These are phyloP conservation scores for Amazona guildingii DNA, from an alignment of 2,113 vertebrate genomes.

Conservation along the genomic window DNA sequence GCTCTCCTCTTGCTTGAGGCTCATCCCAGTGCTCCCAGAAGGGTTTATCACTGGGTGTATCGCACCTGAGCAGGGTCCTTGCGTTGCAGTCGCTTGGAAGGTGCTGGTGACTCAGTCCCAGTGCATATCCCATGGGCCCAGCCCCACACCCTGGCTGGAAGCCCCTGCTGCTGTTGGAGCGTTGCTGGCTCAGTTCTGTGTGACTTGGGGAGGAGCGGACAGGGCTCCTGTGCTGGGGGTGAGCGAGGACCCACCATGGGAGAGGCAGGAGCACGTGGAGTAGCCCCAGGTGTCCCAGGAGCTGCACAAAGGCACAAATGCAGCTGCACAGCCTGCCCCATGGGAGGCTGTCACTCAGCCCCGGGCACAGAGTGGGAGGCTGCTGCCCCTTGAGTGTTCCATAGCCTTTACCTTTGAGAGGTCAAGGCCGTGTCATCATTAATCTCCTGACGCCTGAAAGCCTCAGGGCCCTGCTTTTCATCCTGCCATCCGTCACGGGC, in stretches of 20 bases:
- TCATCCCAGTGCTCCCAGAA: neutral
- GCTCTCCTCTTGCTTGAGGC: neutral
- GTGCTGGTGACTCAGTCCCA: neutral
- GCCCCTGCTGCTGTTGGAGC: neutral
- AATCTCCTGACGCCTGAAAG: slow-evolving; percentile 58
- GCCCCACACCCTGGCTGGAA: neutral
- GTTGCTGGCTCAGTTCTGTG: neutral
- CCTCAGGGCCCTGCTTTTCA: slow-evolving; percentile 65
- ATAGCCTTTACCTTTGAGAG: slow-evolving; percentile 70
- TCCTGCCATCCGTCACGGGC: slow-evolving; percentile 48
- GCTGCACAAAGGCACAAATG: neutral
- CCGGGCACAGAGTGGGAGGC: slow-evolving; percentile 65
- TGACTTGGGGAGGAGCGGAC: neutral
- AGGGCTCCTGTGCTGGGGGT: neutral
- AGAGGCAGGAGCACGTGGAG: neutral
- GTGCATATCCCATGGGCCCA: neutral
- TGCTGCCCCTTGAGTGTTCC: slow-evolving; percentile 56
- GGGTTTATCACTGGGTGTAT: neutral
- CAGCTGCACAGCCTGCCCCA: slow-evolving; percentile 44
- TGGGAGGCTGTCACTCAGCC: slow-evolving; percentile 52
- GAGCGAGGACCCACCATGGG: neutral
- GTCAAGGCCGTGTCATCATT: slow-evolving; percentile 70
- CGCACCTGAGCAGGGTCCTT: neutral
- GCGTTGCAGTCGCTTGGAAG: neutral
- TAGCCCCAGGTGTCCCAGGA: neutral